A percentile compares a stretch with the other conserved stretches of the same genome.
phyloP scores from a whole-genome alignment of 1,140 invertebrate genomes.

The Steinernema feltiae region DNA sequence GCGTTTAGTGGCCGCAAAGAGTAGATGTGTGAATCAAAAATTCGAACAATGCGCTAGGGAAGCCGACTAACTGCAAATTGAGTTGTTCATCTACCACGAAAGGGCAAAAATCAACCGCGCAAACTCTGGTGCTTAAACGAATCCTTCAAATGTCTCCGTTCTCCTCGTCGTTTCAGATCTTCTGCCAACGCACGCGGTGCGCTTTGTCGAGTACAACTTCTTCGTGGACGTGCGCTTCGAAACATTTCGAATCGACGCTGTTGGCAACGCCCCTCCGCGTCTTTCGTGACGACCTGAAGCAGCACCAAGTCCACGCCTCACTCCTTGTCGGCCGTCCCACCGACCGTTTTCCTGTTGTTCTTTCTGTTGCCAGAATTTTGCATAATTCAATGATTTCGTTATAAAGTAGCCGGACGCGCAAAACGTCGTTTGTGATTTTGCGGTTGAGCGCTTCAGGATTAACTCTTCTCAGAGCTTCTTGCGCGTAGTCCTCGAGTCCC shows the following conservation, averaged over 20 bases:
- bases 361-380: not conserved
- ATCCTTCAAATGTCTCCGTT: not conserved
- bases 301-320: not conserved
- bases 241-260: not conserved
- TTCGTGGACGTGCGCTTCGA: constrained; percentile 10
- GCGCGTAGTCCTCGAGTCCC: not conserved
- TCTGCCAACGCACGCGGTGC: not conserved
- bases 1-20: not conserved
- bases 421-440: not conserved
- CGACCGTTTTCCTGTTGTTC: not conserved
- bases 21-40: too few relatives aligned
- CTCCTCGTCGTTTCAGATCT: not conserved
- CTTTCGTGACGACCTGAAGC: not conserved
- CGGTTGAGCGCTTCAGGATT: not conserved
- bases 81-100: too few relatives aligned
- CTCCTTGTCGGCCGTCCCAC: not conserved
- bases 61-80: too few relatives aligned
- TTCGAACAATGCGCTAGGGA: too few relatives aligned
- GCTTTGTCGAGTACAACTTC: constrained; percentile 6
- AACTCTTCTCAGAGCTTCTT: not conserved
- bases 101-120: too few relatives aligned
- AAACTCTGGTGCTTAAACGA: too few relatives aligned
- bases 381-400: not conserved
- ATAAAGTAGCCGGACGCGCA: not conserved
- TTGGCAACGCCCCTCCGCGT: not conserved